phyloP scores from a whole-genome alignment of 2,113 vertebrate genomes.

The Sus scrofa region DNA sequence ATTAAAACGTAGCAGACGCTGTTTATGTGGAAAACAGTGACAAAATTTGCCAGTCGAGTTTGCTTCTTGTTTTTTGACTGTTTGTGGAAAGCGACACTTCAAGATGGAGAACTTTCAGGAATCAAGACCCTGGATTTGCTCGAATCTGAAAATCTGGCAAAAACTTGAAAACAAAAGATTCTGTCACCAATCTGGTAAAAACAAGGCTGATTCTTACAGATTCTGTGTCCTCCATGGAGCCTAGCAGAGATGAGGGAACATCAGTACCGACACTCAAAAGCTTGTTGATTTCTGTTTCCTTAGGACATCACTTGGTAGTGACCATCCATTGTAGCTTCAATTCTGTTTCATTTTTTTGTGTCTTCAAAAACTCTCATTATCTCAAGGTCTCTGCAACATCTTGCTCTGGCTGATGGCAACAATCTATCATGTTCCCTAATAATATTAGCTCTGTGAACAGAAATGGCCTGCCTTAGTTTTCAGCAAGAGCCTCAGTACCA shows the following conservation, averaged over 20 bases:
- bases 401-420: neutral
- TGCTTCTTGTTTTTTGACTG: neutral
- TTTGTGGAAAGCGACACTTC: constrained; percentile 10
- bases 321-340: neutral
- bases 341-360: neutral
- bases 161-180: constrained; percentile 30
- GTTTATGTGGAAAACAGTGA: neutral
- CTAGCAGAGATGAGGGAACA: neutral
- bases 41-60: neutral
- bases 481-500: neutral
- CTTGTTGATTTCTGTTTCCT: neutral
- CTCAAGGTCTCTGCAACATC: neutral
- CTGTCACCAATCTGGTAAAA: neutral
- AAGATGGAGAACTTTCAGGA: neutral
- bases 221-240: neutral
- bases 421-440: neutral
- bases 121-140: neutral
- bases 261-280: neutral
- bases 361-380: neutral
- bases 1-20: neutral
- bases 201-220: neutral
- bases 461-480: neutral
- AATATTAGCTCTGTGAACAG: neutral
- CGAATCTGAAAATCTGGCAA: neutral
- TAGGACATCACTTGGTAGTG: neutral